phyloP scores from a whole-genome alignment of 2,797 vertebrate genomes.

The Tamandua tetradactyla region DNA sequence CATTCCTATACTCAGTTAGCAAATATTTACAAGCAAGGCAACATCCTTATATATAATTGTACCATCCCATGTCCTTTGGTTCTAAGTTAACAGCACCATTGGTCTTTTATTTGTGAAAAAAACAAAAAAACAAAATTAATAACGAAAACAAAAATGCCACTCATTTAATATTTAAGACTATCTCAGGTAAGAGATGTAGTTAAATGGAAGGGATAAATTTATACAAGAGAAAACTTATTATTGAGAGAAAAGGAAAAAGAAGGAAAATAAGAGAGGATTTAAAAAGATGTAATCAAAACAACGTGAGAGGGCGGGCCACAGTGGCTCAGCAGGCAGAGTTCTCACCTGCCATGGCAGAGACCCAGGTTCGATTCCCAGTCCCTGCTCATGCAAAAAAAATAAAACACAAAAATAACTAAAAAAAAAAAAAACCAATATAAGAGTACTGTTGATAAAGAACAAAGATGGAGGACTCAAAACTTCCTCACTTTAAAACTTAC shows the following conservation, averaged over 20 bases:
- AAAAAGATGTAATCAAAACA: slow-evolving; percentile 42
- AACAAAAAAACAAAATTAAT: background rate
- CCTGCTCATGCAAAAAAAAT: too few species aligned
- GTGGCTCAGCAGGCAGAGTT: too few species aligned
- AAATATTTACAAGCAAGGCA: background rate
- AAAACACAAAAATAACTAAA: too few species aligned
- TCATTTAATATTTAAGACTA: background rate
- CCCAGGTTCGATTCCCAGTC: too few species aligned
- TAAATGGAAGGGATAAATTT: background rate
- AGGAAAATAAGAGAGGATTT: background rate
- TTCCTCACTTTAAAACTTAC: too few species aligned
- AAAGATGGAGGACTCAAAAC: too few species aligned
- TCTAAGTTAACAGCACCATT: background rate
- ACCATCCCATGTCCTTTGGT: background rate
- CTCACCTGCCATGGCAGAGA: too few species aligned
- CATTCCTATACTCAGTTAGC: background rate
- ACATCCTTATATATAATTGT: background rate
- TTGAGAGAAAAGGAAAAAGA: background rate
- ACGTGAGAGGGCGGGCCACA: too few species aligned
- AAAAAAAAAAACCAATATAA: too few species aligned
- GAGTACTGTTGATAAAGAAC: background rate
- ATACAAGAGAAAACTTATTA: background rate
- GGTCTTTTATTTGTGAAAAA: background rate
- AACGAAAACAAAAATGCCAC: background rate
- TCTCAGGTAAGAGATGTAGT: background rate